Evolutionary conservation across 2,888 invertebrate genomes (phyloP), one percentile per base, ranked within the genome.

Genomic region (Zhengitettix transpicula): DNA sequence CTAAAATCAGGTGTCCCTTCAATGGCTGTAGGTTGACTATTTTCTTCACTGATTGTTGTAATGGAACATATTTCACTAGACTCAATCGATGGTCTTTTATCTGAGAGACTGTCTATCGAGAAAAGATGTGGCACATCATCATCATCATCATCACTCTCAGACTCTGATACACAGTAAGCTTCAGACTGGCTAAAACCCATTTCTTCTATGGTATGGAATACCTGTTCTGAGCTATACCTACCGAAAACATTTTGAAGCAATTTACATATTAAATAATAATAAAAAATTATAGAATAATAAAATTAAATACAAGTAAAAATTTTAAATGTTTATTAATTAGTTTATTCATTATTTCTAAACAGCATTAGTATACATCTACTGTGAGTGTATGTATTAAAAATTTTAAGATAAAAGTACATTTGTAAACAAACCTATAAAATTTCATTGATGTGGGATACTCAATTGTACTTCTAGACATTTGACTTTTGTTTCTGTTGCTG

Each of bases 131-230:
- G 28, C 28, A 28, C 57, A 55, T 60, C 61, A 42, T 63, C 63
- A 55, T 60, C 61, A 42, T 63, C 63, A 60, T 76, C 76, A 40
- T 77, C 77, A 64, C 75, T 76, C 60, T 77, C 77, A 10, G 75
- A 75, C 65, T 76, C 76, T 58, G 75, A 75, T 42, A 73, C 69
- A 16, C 71, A 72, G 62, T 73, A 75, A 40, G 71, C 68, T 62
- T 73, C 71, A 15, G 58, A 28, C 65, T 59, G 9, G 12, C 16
- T 15, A 10, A 51, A 51, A 66, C 58, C 52, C 60, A 60, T 28
- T 59, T 51, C 16, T 12, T 51, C 12, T 16, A 51, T 15, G 3
- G n/a, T 51, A 51, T 51, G 47, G 47, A 47, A n/a, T n/a, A 47
- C 12, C 12, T 47, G 47, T 47, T 47, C 47, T n/a, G 47, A 47